Percentiles rank a stretch among this genome's conserved stretches.
phyloP scores from a whole-genome alignment of 2,888 invertebrate genomes.

The Biston betularia region DNA sequence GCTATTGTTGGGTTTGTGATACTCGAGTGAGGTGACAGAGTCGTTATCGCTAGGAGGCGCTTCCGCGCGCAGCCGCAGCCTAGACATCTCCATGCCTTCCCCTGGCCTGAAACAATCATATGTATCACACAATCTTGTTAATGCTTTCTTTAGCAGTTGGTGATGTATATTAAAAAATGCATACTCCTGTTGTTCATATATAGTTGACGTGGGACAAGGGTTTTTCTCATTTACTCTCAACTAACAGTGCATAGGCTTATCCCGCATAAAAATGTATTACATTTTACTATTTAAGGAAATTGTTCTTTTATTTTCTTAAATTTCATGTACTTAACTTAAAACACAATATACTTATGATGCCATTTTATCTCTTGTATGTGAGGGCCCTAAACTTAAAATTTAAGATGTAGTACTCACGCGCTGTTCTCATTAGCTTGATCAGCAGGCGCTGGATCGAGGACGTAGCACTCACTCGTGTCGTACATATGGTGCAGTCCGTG shows the following conservation, averaged over 20 bases:
- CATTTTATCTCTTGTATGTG: too few species aligned
- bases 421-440: slow-evolving; percentile 62
- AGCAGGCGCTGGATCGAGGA: slow-evolving; percentile 63
- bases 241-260: too few species aligned
- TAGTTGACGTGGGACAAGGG: too few species aligned
- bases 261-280: too few species aligned
- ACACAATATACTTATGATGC: too few species aligned
- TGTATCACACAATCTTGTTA: background rate
- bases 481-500: slow-evolving; percentile 96
- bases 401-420: slow-evolving; percentile 67
- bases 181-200: too few species aligned
- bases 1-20: slow-evolving; percentile 87
- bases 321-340: too few species aligned
- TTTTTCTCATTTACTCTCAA: too few species aligned
- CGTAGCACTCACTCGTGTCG: slow-evolving; percentile 95
- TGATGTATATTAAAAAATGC: too few species aligned
- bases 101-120: slow-evolving; percentile 84
- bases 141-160: too few species aligned
- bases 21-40: slow-evolving; percentile 88
- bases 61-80: slow-evolving; percentile 79
- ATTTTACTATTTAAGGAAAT: too few species aligned
- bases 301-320: too few species aligned
- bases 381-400: background rate
- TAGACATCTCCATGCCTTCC: slow-evolving; percentile 94
- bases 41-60: slow-evolving; percentile 86